Evolutionary conservation across 2,888 invertebrate genomes (phyloP).

Genomic region (Camponotus fellah): DNA sequence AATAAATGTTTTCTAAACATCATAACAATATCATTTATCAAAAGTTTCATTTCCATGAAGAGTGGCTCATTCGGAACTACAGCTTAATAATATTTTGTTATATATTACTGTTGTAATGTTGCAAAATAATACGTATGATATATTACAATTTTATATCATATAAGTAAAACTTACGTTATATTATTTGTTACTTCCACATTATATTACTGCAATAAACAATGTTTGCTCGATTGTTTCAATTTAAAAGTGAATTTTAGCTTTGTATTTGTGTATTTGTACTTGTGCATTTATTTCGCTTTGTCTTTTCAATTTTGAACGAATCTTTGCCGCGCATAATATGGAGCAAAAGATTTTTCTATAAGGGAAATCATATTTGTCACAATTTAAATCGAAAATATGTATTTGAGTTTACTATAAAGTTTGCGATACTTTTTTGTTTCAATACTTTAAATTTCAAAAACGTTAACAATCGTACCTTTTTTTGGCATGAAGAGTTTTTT

Average conservation of each 20-base stretch:
- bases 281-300: neutral
- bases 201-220: too few relatives aligned
- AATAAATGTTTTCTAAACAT: too few relatives aligned
- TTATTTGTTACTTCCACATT: too few relatives aligned
- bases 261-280: too few relatives aligned
- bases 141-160: too few relatives aligned
- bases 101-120: too few relatives aligned
- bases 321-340: neutral
- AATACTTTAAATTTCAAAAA: neutral
- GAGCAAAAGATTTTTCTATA: neutral
- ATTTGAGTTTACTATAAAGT: neutral
- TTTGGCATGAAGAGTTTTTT: slow-evolving; percentile 70
- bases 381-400: neutral
- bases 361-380: neutral
- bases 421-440: neutral
- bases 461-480: slow-evolving; percentile 71
- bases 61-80: too few relatives aligned
- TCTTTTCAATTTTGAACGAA: neutral
- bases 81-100: too few relatives aligned
- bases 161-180: too few relatives aligned
- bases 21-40: too few relatives aligned
- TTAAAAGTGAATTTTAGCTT: neutral
- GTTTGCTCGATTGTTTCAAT: neutral
- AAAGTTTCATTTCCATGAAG: too few relatives aligned
- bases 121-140: too few relatives aligned